Conservation (phyloP, 1,140 invertebrate species). For the Dinothrombium tinctorium region DNA sequence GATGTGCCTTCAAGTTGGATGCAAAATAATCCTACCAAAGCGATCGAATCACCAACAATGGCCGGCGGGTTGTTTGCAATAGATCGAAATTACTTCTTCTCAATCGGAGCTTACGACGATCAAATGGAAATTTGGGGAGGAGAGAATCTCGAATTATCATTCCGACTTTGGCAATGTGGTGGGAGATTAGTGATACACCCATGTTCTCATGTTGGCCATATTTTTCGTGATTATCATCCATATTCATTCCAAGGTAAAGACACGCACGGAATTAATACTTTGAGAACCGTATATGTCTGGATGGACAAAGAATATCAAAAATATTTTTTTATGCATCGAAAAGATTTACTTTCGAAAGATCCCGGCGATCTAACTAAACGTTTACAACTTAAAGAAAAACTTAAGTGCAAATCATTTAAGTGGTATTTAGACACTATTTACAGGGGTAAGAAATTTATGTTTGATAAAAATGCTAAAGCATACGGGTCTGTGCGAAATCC, state of each 20-base stretch:
- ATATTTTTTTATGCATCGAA: slow-evolving; percentile 54
- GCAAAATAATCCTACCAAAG: slow-evolving; percentile 24
- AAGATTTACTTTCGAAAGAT: slow-evolving; percentile 40
- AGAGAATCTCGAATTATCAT: slow-evolving; percentile 94
- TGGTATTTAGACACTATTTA: slow-evolving; percentile 97
- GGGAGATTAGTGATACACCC: slow-evolving; percentile 58
- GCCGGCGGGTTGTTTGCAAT: slow-evolving; percentile 83
- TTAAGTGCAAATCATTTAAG: slow-evolving; percentile 87
- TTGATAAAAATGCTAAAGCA: slow-evolving; percentile 46
- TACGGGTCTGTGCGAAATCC: slow-evolving; percentile 37
- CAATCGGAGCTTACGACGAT: slow-evolving; percentile 79
- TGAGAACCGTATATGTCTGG: slow-evolving; percentile 76
- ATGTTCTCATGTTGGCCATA: slow-evolving; percentile 84
- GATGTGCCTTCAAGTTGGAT: slow-evolving; percentile 45
- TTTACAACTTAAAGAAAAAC: slow-evolving; percentile 38
- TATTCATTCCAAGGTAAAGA: slow-evolving; percentile 74
- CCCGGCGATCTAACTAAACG: slow-evolving; percentile 46
- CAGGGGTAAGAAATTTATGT: slow-evolving; percentile 54
- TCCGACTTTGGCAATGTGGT: slow-evolving; percentile 77
- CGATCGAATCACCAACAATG: slow-evolving; percentile 56
- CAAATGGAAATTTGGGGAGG: slow-evolving; percentile 69
- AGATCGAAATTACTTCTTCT: slow-evolving; percentile 69
- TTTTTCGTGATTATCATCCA: slow-evolving; percentile 73
- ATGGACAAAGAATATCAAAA: slow-evolving; percentile 73
- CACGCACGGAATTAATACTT: slow-evolving; percentile 79